Evolutionary conservation across 2,888 invertebrate species (phyloP).

Genomic region (Trachelus troglodyta): DNA sequence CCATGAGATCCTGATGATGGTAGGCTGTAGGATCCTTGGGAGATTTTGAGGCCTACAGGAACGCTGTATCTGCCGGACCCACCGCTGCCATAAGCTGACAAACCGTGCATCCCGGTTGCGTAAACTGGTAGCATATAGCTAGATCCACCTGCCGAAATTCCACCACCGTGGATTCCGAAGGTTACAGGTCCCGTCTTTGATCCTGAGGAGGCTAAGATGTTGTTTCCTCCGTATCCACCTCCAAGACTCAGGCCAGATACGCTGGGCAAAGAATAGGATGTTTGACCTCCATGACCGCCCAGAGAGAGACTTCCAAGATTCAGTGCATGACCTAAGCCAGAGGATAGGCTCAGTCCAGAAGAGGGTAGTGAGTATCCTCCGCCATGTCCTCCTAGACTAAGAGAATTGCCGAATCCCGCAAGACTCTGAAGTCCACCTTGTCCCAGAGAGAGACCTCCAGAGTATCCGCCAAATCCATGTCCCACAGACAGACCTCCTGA

Average conservation of each 20-base stretch:
- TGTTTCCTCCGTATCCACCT: slow-evolving; percentile 26
- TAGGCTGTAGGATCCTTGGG: slow-evolving; percentile 36
- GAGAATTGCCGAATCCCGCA: slow-evolving; percentile 17
- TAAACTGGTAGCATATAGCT: slow-evolving; percentile 40
- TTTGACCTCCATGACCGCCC: slow-evolving; percentile 30
- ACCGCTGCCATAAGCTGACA: slow-evolving; percentile 46
- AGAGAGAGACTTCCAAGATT: slow-evolving; percentile 30
- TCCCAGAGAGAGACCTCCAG: slow-evolving; percentile 26
- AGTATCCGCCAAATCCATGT: slow-evolving; percentile 16
- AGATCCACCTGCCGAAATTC: slow-evolving; percentile 8
- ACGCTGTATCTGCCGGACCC: slow-evolving; percentile 36
- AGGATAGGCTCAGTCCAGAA: slow-evolving; percentile 24
- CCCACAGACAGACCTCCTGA: slow-evolving; percentile 8
- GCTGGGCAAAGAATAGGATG: slow-evolving; percentile 36
- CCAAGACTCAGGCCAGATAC: slow-evolving; percentile 22
- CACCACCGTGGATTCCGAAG: slow-evolving; percentile 44
- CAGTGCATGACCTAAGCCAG: slow-evolving; percentile 35
- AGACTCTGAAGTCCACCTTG: slow-evolving; percentile 32
- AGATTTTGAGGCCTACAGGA: slow-evolving; percentile 41
- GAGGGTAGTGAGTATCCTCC: slow-evolving; percentile 24
- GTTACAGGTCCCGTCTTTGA: slow-evolving; percentile 60
- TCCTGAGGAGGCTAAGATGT: slow-evolving; percentile 35
- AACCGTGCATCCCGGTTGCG: slow-evolving; percentile 46
- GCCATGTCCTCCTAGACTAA: slow-evolving; percentile 21
- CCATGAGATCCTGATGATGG: slow-evolving; percentile 36